Conservation (phyloP, 2,113 vertebrate genomes). For the Carassius carassius region DNA sequence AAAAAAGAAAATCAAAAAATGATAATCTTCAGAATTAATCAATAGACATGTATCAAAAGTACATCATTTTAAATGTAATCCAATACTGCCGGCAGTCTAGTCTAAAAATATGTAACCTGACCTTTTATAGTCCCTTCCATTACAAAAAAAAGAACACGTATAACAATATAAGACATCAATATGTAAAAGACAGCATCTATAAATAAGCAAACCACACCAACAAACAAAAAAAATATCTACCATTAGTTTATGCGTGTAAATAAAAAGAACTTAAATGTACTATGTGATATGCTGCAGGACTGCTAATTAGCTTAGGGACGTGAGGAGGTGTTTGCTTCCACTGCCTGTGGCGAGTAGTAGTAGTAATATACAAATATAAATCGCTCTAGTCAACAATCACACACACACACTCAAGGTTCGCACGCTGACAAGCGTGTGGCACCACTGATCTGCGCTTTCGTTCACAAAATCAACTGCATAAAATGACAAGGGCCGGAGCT, state of each 20-base stretch:
- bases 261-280: slow-evolving; percentile 45
- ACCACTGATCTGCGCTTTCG: neutral
- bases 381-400: slow-evolving; percentile 68
- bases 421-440: slow-evolving; percentile 81
- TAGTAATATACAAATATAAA: slow-evolving; percentile 83
- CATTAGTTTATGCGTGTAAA: slow-evolving; percentile 82
- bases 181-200: slow-evolving; percentile 89
- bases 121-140: slow-evolving; percentile 87
- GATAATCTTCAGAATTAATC: slow-evolving; percentile 80
- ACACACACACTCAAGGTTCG: slow-evolving; percentile 72
- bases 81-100: slow-evolving; percentile 95
- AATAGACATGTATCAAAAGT: slow-evolving; percentile 90
- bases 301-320: slow-evolving; percentile 75
- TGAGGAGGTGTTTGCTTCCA: slow-evolving; percentile 91
- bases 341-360: slow-evolving; percentile 78
- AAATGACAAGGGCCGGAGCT: slow-evolving; percentile 16
- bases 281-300: slow-evolving; percentile 54
- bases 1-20: slow-evolving; percentile 81
- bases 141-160: slow-evolving; percentile 77
- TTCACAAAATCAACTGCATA: slow-evolving; percentile 29
- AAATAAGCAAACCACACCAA: slow-evolving; percentile 85
- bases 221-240: slow-evolving; percentile 80
- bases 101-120: slow-evolving; percentile 82
- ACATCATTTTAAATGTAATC: slow-evolving; percentile 88
- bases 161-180: slow-evolving; percentile 75